phyloP scores from a whole-genome alignment of 2,888 invertebrate species.

The Trichogramma dendrolimi region DNA sequence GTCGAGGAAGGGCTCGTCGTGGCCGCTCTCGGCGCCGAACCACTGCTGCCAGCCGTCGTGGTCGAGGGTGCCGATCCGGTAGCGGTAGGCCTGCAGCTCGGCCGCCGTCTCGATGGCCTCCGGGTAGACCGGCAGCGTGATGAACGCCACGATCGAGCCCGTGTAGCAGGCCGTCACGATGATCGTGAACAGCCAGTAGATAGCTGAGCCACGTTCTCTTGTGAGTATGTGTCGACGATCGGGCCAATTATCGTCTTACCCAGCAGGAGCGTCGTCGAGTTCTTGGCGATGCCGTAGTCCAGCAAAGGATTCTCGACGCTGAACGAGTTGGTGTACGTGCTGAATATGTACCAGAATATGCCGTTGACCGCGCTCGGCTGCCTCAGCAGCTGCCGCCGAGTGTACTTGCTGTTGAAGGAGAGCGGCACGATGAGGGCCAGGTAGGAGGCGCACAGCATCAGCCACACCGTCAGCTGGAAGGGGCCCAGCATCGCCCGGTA shows the following conservation, averaged over 20 bases:
- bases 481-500: constrained; percentile 81
- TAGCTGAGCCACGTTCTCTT: constrained; percentile 52
- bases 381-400: constrained; percentile 64
- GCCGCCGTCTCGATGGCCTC: constrained; percentile 67
- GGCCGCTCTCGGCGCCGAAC: constrained; percentile 59
- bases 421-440: constrained; percentile 71
- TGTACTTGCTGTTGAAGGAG: constrained; percentile 66
- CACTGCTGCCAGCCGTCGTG: constrained; percentile 73
- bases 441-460: constrained; percentile 67
- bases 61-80: constrained; percentile 69
- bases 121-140: constrained; percentile 73
- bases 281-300: constrained; percentile 64
- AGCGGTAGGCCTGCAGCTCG: constrained; percentile 65
- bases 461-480: constrained; percentile 78
- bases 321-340: constrained; percentile 79
- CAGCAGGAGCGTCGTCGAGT: constrained; percentile 68
- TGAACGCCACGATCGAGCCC: constrained; percentile 79
- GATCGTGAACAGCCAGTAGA: constrained; percentile 83
- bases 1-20: constrained; percentile 61
- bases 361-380: constrained; percentile 72
- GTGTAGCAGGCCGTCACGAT: constrained; percentile 81
- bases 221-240: neutral
- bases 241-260: constrained; percentile 55
- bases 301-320: constrained; percentile 53
- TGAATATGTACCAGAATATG: constrained; percentile 85